Evolutionary conservation across 2,888 invertebrate genomes (phyloP), one percentile per base, ranked within the genome.

Genomic region (Pocota personata): DNA sequence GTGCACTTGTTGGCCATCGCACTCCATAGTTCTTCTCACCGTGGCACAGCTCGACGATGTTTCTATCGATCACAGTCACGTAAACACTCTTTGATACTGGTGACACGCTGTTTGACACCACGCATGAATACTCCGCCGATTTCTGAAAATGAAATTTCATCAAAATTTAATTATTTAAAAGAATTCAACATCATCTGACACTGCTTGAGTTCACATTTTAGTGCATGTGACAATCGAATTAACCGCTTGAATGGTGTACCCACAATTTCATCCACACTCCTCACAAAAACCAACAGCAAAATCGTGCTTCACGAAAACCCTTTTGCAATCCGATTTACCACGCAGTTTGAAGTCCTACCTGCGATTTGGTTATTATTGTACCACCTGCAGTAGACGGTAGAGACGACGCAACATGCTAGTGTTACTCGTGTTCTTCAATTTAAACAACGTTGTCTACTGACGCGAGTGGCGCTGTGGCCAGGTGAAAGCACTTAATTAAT

Each of bases 121-220:
- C 94, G 90, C 97, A 97, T 0, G 96, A 95, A 89, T 96, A 97
- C 88, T 95, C 95, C 0, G 95, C 95, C 0, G 96, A 96, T 94
- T 95, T 96, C 95, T 96, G 91, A 40, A 93, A 91, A 19, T 16
- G 24, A 35, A 66, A 71, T 50, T 71, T 46, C 58, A 75, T 75
- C 12, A 50, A 58, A 80, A 37, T 52, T 55, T 55, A 27, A 60
- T 60, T 60, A 27, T 55, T 76, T 52, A 24, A 48, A 8, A 35
- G 19, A 79, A 64, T 19, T 6, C 35, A 60, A 52, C 55, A 46
- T 30, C 12, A 50, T 35, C 32, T 35, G 43, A 57, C 46, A 64
- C 12, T 30, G n/a, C 37, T 46, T 35, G 62, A 35, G 50, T 12
- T 2, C 43, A 30, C 30, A 57, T 46, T 72, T 57, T 72, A 66